These are phyloP conservation scores for Clarias laeviceps DNA, from an alignment of 2,797 vertebrate species.

Conservation along the genomic window DNA sequence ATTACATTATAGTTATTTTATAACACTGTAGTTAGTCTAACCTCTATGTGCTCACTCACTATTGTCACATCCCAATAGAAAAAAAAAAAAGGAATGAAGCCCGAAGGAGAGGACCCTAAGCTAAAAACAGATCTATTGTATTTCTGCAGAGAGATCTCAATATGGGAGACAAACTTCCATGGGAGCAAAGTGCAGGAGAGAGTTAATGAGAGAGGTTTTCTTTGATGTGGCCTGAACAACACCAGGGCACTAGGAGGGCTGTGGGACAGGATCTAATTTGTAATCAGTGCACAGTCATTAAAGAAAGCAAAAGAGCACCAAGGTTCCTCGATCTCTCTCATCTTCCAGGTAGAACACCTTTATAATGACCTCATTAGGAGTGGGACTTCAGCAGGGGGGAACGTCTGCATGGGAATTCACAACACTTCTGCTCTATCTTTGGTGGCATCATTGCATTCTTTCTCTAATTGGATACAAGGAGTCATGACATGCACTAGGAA, in stretches of 20 bases:
- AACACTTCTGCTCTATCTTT: constrained; percentile 30
- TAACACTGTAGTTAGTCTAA: neutral
- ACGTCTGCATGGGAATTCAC: neutral
- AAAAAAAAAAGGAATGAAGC: neutral
- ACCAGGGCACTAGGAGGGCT: constrained; percentile 2
- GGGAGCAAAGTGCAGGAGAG: neutral
- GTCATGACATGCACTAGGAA: constrained; percentile 10
- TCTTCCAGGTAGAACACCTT: constrained; percentile 40
- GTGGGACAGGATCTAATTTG: constrained; percentile 19
- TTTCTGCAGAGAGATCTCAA: neutral
- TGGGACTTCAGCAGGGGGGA: neutral
- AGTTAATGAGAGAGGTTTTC: constrained; percentile 37
- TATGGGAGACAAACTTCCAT: neutral
- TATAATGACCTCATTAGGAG: constrained; percentile 45
- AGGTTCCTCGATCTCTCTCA: neutral
- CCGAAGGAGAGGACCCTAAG: neutral
- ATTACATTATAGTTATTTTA: no score
- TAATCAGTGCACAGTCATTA: constrained; percentile 39
- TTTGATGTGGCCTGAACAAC: constrained; percentile 32
- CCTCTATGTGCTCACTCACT: neutral
- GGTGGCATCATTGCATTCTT: constrained; percentile 7
- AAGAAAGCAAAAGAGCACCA: constrained; percentile 9
- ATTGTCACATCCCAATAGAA: neutral
- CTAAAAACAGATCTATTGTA: neutral
- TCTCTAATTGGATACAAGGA: constrained; percentile 46